Conservation (phyloP, 1,140 invertebrate species). For the Drosophila kikkawai region DNA sequence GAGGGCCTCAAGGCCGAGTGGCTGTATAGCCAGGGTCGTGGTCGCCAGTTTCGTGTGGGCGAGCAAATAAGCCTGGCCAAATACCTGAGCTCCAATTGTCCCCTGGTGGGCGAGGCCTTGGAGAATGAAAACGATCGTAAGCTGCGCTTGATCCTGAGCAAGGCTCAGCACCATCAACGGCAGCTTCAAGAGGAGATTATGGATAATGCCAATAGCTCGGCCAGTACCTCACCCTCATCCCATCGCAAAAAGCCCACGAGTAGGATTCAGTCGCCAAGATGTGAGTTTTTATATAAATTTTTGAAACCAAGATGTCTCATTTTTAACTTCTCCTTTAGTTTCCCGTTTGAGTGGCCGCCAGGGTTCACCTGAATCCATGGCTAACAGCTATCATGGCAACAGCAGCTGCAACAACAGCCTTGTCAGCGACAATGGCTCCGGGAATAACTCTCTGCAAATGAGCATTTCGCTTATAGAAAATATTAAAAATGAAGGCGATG, state of each 20-base stretch:
- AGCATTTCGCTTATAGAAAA: slow-evolving; percentile 84
- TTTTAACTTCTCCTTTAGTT: slow-evolving; percentile 54
- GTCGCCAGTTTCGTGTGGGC: slow-evolving; percentile 93
- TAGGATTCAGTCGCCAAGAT: slow-evolving; percentile 83
- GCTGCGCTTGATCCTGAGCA: slow-evolving; percentile 92
- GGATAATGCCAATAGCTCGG: slow-evolving; percentile 79
- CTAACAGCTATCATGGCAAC: slow-evolving; percentile 88
- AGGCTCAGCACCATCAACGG: slow-evolving; percentile 95
- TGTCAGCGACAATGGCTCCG: slow-evolving; percentile 60
- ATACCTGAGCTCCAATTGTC: slow-evolving; percentile 92
- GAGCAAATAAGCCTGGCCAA: slow-evolving; percentile 93
- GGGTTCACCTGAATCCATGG: slow-evolving; percentile 90
- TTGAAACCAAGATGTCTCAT: not conserved
- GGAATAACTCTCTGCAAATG: slow-evolving; percentile 87
- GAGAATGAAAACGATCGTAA: slow-evolving; percentile 95
- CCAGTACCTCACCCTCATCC: slow-evolving; percentile 81
- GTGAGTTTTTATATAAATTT: slow-evolving; percentile 27
- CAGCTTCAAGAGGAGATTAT: slow-evolving; percentile 90
- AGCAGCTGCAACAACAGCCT: slow-evolving; percentile 72
- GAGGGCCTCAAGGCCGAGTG: slow-evolving; percentile 97
- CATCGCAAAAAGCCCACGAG: slow-evolving; percentile 78
- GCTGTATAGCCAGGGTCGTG: slow-evolving; percentile 96
- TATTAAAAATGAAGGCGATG: slow-evolving; percentile 86
- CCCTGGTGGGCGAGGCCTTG: slow-evolving; percentile 90
- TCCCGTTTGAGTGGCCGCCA: slow-evolving; percentile 85